Conservation (phyloP, 2,797 vertebrate genomes). For the Telmatherina bonti region DNA sequence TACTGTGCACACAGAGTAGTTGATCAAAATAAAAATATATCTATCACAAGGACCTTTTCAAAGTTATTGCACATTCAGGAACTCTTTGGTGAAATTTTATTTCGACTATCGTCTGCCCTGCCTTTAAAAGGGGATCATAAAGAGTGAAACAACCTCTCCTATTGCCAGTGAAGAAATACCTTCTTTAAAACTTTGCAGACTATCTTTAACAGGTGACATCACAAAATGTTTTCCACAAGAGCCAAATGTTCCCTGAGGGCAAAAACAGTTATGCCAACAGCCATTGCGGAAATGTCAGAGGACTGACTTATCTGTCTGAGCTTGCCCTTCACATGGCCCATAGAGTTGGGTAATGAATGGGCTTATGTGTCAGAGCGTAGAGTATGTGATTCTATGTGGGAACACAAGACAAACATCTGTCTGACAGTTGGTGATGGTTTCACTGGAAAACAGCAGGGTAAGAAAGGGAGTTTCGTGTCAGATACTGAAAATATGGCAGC, state of each 20-base stretch:
- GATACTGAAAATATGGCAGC: slow-evolving; percentile 51
- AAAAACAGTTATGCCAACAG: slow-evolving; percentile 23
- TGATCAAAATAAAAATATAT: slow-evolving; percentile 44
- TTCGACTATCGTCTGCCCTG: slow-evolving; percentile 30
- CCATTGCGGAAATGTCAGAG: slow-evolving; percentile 37
- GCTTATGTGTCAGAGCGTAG: slow-evolving; percentile 34
- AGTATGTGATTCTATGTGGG: slow-evolving; percentile 53
- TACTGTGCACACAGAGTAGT: slow-evolving; percentile 21
- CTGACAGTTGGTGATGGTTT: slow-evolving; percentile 1
- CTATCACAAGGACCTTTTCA: slow-evolving; percentile 15
- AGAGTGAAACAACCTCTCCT: slow-evolving; percentile 26
- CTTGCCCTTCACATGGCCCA: slow-evolving; percentile 55
- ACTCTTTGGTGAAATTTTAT: slow-evolving; percentile 26
- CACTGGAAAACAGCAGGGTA: neutral
- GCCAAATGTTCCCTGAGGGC: slow-evolving; percentile 13
- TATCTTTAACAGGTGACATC: slow-evolving; percentile 36
- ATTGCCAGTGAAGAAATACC: neutral
- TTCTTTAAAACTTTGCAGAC: slow-evolving; percentile 9
- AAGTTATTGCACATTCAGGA: slow-evolving; percentile 35
- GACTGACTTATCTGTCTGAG: slow-evolving; percentile 45
- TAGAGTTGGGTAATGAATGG: slow-evolving; percentile 57
- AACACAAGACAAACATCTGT: slow-evolving; percentile 50
- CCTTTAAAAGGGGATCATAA: slow-evolving; percentile 38
- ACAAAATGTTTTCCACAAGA: slow-evolving; percentile 46
- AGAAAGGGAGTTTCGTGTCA: slow-evolving; percentile 49